phyloP scores from a whole-genome alignment of 2,113 vertebrate genomes.

The Ophiodon elongatus region DNA sequence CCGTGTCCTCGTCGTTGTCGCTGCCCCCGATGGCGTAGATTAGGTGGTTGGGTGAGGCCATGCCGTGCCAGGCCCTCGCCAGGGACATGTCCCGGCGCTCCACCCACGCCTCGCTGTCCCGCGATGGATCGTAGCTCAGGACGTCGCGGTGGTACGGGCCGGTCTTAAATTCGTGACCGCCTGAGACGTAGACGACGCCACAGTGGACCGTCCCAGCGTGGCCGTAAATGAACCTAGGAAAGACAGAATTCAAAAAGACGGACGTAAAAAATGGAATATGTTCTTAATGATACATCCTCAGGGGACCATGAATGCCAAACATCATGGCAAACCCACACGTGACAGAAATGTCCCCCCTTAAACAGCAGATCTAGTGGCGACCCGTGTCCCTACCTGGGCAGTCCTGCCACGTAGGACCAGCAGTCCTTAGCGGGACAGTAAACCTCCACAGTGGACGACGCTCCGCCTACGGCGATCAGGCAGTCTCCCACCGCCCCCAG shows the following conservation, averaged over 20 bases:
- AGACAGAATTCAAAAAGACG: neutral
- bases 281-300: neutral
- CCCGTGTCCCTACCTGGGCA: slow-evolving; percentile 87
- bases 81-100: slow-evolving; percentile 90
- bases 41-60: slow-evolving; percentile 90
- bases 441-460: slow-evolving; percentile 91
- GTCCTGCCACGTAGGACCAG: slow-evolving; percentile 91
- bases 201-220: slow-evolving; percentile 92
- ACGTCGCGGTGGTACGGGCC: slow-evolving; percentile 93
- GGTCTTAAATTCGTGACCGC: slow-evolving; percentile 95
- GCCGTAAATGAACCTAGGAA: slow-evolving; percentile 91
- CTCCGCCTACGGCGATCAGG: slow-evolving; percentile 94
- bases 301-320: neutral
- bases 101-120: slow-evolving; percentile 85
- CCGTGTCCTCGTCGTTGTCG: slow-evolving; percentile 91
- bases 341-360: neutral
- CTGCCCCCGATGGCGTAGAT: slow-evolving; percentile 95
- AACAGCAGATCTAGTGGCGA: too few species aligned
- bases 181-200: slow-evolving; percentile 92
- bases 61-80: slow-evolving; percentile 95
- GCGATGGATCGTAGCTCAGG: slow-evolving; percentile 89
- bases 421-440: slow-evolving; percentile 91
- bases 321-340: rapidly evolving
- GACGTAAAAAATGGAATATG: too few species aligned
- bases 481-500: slow-evolving; percentile 88